Percentiles rank a stretch among this genome's conserved stretches.
phyloP scores from a whole-genome alignment of 2,113 vertebrate species.

The Pogona vitticeps region DNA sequence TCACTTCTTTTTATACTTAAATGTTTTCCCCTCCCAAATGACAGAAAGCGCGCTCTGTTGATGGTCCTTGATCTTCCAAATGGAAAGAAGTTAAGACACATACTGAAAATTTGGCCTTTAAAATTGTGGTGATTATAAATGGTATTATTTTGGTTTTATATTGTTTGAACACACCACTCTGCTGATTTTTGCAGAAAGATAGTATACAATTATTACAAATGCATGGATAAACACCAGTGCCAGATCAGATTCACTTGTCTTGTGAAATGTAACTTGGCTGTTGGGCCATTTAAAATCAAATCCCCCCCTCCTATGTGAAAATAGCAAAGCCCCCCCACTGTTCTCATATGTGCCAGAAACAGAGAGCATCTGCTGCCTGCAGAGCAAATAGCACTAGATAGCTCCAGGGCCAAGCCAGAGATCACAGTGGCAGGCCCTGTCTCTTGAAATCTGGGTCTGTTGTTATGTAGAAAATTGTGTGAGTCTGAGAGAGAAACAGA shows the following conservation, averaged over 20 bases:
- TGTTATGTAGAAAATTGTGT: neutral
- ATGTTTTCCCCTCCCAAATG: neutral
- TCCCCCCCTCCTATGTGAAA: neutral
- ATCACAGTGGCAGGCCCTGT: neutral
- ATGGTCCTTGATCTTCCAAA: neutral
- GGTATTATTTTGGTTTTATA: neutral
- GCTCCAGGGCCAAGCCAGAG: neutral
- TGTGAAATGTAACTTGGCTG: neutral
- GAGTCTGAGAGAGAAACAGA: too few relatives aligned
- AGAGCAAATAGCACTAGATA: neutral
- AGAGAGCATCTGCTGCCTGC: neutral
- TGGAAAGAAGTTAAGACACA: neutral
- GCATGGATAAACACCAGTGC: neutral
- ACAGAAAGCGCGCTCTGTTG: neutral
- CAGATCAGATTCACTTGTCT: neutral
- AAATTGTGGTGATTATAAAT: neutral
- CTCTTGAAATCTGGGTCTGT: neutral
- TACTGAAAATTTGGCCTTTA: neutral
- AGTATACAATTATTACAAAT: too few relatives aligned
- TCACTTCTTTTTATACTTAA: neutral
- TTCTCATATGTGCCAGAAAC: neutral
- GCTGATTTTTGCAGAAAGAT: neutral
- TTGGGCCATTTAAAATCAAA: neutral
- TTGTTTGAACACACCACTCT: neutral
- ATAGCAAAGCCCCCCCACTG: neutral